A percentile compares a stretch with the other conserved stretches of the same genome.
These are phyloP conservation scores for Pterostichus madidus DNA, from an alignment of 2,888 invertebrate genomes.

Conservation along the genomic window DNA sequence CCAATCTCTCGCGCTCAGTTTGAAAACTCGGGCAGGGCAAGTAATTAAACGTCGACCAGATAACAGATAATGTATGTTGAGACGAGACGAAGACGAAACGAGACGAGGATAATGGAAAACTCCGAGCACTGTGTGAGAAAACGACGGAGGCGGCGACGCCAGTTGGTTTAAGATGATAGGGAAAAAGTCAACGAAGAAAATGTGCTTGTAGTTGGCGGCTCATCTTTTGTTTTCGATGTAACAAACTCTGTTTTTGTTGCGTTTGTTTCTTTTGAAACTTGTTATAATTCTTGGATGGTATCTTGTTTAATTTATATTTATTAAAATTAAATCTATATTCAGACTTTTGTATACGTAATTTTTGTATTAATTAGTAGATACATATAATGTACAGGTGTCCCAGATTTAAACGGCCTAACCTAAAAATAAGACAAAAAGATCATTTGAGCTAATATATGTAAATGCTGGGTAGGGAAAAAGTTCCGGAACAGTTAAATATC, in stretches of 20 bases:
- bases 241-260: background rate
- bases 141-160: background rate
- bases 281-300: too few relatives aligned
- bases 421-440: too few relatives aligned
- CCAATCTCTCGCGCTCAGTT: conserved; percentile 18
- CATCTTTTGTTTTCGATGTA: conserved; percentile 9
- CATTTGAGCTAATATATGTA: too few relatives aligned
- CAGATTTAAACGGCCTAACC: too few relatives aligned
- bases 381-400: too few relatives aligned
- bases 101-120: conserved; percentile 48
- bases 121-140: conserved; percentile 20
- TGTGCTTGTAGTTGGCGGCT: conserved; percentile 12
- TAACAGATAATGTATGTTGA: conserved; percentile 54
- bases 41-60: conserved; percentile 50
- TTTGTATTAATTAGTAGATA: too few relatives aligned
- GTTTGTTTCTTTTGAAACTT: background rate
- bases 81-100: conserved; percentile 40
- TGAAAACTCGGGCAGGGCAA: conserved; percentile 24
- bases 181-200: conserved; percentile 33
- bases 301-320: too few relatives aligned
- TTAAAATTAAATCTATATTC: too few relatives aligned
- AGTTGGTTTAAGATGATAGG: background rate
- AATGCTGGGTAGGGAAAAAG: too few relatives aligned
- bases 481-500: too few relatives aligned
- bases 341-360: too few relatives aligned